Conservation (phyloP, 2,797 vertebrate species). For the Melanogrammus aeglefinus region DNA sequence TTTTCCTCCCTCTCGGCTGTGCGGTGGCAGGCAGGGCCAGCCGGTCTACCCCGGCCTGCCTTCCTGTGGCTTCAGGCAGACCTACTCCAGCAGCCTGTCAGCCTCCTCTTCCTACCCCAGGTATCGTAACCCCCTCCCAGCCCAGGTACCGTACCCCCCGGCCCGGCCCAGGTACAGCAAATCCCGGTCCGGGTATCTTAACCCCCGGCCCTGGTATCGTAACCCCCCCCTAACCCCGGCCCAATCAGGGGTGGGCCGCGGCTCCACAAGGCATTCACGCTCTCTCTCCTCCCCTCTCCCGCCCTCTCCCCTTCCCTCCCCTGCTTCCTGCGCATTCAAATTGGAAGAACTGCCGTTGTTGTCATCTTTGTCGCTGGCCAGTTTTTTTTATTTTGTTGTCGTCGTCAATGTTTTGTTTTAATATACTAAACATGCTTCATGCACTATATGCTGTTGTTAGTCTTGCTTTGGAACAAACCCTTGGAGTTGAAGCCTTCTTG, state of each 20-base stretch:
- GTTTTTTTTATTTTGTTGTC: too few species aligned
- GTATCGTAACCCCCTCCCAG: slow-evolving; percentile 78
- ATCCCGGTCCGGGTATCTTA: too few species aligned
- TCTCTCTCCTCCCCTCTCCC: too few species aligned
- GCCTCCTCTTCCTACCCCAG: slow-evolving; percentile 89
- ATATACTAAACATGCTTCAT: background rate
- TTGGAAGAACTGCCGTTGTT: slow-evolving; percentile 10
- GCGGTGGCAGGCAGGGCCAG: slow-evolving; percentile 93
- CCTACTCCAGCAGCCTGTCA: slow-evolving; percentile 86
- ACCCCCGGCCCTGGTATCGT: too few species aligned
- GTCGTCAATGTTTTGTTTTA: background rate
- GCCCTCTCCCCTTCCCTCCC: slow-evolving; percentile 20
- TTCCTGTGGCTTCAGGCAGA: slow-evolving; percentile 97
- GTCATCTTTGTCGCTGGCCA: background rate
- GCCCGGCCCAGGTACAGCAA: too few species aligned
- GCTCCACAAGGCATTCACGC: slow-evolving; percentile 19
- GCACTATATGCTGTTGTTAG: background rate
- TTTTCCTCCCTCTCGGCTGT: slow-evolving; percentile 32
- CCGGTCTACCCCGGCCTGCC: slow-evolving; percentile 90
- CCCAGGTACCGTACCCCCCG: too few species aligned
- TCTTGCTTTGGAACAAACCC: background rate
- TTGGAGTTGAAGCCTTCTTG: background rate
- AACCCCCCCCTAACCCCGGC: too few species aligned
- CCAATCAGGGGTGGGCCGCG: slow-evolving; percentile 26
- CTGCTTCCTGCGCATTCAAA: slow-evolving; percentile 50